These are phyloP conservation scores for Bombus sibiricus DNA, from an alignment of 1,140 invertebrate genomes.

Conservation along the genomic window DNA sequence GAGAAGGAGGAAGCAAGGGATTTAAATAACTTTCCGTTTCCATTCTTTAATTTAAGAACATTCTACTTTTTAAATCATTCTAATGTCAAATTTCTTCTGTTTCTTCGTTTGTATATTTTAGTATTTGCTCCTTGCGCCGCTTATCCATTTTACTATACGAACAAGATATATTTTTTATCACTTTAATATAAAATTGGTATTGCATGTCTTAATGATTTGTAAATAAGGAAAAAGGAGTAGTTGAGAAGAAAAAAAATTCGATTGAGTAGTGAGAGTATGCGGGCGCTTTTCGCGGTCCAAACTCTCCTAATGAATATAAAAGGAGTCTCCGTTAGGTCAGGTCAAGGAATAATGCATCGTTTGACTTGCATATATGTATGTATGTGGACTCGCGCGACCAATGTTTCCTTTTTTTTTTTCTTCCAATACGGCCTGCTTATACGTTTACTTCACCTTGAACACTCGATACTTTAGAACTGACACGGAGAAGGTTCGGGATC, in stretches of 20 bases:
- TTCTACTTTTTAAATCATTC: neutral
- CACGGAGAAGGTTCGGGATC: constrained; percentile 5
- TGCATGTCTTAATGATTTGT: neutral
- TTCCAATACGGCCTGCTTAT: constrained; percentile 39
- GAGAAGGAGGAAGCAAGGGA: neutral
- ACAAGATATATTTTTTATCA: neutral
- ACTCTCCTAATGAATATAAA: constrained; percentile 79
- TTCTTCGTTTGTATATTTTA: neutral
- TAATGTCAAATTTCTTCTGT: neutral
- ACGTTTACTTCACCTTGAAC: constrained; percentile 50
- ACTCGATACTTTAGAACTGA: constrained; percentile 35
- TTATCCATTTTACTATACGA: neutral
- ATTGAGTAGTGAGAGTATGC: neutral
- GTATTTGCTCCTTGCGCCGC: neutral
- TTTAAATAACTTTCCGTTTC: neutral
- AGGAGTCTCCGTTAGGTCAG: constrained; percentile 80
- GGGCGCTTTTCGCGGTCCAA: constrained; percentile 44
- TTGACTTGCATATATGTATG: constrained; percentile 81
- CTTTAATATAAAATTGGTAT: neutral
- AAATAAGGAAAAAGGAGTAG: neutral
- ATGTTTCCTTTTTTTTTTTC: constrained; percentile 59
- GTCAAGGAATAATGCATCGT: constrained; percentile 82
- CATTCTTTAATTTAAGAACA: neutral
- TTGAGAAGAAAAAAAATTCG: neutral
- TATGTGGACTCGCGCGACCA: constrained; percentile 72